Evolutionary conservation across 1,140 invertebrate species (phyloP), one percentile per base, ranked within the genome.

Genomic region (Diprion similis): DNA sequence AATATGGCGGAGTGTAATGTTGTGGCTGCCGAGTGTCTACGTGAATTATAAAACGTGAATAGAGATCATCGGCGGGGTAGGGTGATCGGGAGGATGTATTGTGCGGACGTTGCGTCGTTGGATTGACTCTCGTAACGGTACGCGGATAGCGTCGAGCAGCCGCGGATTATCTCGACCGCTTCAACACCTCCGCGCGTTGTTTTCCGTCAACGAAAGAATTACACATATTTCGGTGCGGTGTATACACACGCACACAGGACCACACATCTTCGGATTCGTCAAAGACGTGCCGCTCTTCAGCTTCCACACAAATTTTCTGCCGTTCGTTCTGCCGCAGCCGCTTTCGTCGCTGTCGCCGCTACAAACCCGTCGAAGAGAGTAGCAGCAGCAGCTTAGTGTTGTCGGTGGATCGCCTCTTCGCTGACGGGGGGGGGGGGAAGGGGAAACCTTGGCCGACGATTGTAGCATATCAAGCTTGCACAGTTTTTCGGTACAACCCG

Each of bases 1-100:
- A 88, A 87, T 82, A 88, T 88, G 87, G 87, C 86, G 86, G 84
- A 87, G 79, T 84, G 24, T 87, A 86, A 86, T 88, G 86, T 87
- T 88, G 85, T 87, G 84, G 84, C 83, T 83, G 81, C 76, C 79
- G 71, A 79, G 78, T 86, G 85, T 83, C 86, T 85, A 86, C 81
- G 86, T 87, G 83, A 87, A 84, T 86, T 83, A 82, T 84, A 82
- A 68, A 78, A 83, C 81, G 83, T 82, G 24, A 78, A 78, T 76
- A 72, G 78, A 78, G 77, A 37, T 37, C 24, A 37, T 37, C 71
- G 75, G 76, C 68, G 69, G 74, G 72, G 73, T 37, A 37, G 80
- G 73, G 73, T 70, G 72, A 75, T 64, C 73, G 70, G 48, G 72
- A 81, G 72, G 78, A 37, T 37, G 24, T 37, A 37, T 37, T 37